phyloP scores from a whole-genome alignment of 30 jellyfish, hydroid and myxozoan species.

The Hydra vulgaris region DNA sequence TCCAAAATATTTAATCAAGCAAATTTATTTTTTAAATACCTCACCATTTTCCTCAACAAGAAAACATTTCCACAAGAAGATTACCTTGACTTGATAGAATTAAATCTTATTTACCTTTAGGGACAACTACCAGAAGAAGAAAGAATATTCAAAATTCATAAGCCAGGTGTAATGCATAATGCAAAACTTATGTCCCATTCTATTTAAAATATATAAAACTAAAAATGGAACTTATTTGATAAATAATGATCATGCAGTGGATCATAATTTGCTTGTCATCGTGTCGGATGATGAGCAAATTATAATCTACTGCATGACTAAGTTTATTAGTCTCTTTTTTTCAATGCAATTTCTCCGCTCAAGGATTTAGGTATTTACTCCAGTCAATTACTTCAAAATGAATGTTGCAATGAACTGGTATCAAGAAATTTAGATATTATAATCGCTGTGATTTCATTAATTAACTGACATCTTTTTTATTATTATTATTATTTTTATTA shows the following conservation, averaged over 20 bases:
- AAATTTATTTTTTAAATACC: too few relatives aligned
- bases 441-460: neutral
- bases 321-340: too few relatives aligned
- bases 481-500: too few relatives aligned
- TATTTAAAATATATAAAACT: too few relatives aligned
- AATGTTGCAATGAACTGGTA: neutral
- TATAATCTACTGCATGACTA: neutral
- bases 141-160: neutral
- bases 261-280: too few relatives aligned
- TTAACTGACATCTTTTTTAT: neutral
- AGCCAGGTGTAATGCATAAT: too few relatives aligned
- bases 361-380: neutral
- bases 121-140: neutral
- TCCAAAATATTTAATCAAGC: too few relatives aligned
- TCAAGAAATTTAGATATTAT: neutral
- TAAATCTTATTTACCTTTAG: neutral
- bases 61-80: neutral
- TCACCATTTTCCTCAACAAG: too few relatives aligned
- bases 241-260: too few relatives aligned
- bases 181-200: neutral
- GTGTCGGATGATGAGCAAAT: neutral
- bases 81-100: neutral
- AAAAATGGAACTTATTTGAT: neutral
- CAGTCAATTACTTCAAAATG: neutral
- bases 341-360: neutral